phyloP scores from a whole-genome alignment of 1,140 invertebrate genomes.

The Drosophila setifemur region DNA sequence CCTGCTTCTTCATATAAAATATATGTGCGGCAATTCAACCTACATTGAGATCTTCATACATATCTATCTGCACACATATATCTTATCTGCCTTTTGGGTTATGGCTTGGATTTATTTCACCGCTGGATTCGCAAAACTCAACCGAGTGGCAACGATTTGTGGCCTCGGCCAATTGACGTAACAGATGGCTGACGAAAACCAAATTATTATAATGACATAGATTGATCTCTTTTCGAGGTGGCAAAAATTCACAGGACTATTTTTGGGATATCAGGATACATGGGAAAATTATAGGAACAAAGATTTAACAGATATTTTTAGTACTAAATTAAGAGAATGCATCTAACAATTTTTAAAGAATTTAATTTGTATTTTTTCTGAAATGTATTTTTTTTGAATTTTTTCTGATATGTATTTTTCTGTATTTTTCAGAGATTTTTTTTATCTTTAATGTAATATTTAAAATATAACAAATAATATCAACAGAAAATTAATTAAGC shows the following conservation, averaged over 20 bases:
- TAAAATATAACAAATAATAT: too few relatives aligned
- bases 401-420: too few relatives aligned
- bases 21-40: conserved; percentile 68
- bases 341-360: too few relatives aligned
- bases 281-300: too few relatives aligned
- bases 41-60: conserved; percentile 13
- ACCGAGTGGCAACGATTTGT: conserved; percentile 38
- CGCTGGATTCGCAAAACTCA: conserved; percentile 29
- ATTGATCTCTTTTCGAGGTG: conserved; percentile 1
- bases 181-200: conserved; percentile 13
- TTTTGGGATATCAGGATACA: neutral
- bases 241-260: neutral
- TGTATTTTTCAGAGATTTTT: too few relatives aligned
- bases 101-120: conserved; percentile 35
- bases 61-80: neutral
- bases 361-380: too few relatives aligned
- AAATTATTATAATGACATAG: neutral
- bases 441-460: too few relatives aligned
- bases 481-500: too few relatives aligned
- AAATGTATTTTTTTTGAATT: too few relatives aligned
- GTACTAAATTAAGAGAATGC: too few relatives aligned
- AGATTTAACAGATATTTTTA: too few relatives aligned
- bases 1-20: conserved; percentile 42
- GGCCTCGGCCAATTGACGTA: conserved; percentile 13
- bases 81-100: conserved; percentile 3